Conservation (phyloP, 2,113 vertebrate genomes). For the Excalfactoria chinensis region DNA sequence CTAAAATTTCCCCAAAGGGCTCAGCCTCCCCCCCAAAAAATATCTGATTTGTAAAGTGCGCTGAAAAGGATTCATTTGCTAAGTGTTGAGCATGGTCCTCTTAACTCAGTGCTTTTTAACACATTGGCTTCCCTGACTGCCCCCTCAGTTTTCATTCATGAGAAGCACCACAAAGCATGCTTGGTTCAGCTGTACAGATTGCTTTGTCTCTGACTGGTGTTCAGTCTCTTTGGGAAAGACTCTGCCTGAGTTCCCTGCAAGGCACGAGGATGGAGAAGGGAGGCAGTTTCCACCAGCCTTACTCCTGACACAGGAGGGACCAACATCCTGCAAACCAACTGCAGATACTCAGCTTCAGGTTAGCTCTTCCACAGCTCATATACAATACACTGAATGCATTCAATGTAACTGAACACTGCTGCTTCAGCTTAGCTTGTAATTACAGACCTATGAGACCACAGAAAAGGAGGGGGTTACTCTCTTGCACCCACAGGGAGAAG, state of each 20-base stretch:
- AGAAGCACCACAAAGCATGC: no score
- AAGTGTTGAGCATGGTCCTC: background rate
- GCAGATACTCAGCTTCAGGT: background rate
- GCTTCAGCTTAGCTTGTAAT: background rate
- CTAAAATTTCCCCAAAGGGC: background rate
- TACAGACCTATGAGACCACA: background rate
- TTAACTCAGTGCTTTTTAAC: background rate
- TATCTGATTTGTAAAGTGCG: background rate
- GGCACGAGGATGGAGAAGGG: background rate
- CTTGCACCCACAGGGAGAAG: background rate
- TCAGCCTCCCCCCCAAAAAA: background rate
- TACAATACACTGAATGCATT: background rate
- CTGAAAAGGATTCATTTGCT: background rate
- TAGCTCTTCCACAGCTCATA: background rate
- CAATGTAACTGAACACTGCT: background rate
- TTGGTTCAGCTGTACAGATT: background rate
- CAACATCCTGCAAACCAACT: background rate
- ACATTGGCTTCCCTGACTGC: background rate
- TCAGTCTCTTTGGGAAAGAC: background rate
- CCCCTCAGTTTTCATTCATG: background rate
- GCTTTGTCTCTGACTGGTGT: background rate
- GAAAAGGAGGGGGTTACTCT: background rate
- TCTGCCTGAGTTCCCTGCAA: background rate
- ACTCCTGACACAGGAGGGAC: background rate
- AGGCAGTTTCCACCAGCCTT: background rate